Conservation (phyloP, 2,888 invertebrate genomes). For the Athrips mouffetella region DNA sequence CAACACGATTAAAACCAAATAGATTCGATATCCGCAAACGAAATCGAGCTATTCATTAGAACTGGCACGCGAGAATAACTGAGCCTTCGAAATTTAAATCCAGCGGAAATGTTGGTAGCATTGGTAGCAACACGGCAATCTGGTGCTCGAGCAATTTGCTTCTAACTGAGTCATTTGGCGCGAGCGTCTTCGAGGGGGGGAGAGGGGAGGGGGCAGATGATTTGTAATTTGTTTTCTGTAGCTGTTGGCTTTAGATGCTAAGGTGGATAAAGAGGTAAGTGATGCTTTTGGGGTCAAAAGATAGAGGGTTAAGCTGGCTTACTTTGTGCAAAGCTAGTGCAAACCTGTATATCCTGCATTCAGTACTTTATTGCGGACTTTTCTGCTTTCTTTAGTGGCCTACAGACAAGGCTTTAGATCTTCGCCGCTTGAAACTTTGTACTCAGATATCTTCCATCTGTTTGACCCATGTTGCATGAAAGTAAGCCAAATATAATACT, state of each 20-base stretch:
- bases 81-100: slow-evolving; percentile 57
- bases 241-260: slow-evolving; percentile 44
- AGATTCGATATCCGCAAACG: slow-evolving; percentile 34
- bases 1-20: slow-evolving; percentile 19
- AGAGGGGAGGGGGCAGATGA: slow-evolving; percentile 57
- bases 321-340: no score
- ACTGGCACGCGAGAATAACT: slow-evolving; percentile 48
- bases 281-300: no score
- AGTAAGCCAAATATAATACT: no score
- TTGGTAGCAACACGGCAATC: slow-evolving; percentile 60
- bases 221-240: slow-evolving; percentile 77
- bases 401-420: no score
- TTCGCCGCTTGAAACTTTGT: no score
- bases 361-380: no score
- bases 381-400: no score
- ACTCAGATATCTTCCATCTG: no score
- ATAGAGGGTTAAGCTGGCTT: no score
- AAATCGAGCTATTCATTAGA: slow-evolving; percentile 58
- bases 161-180: slow-evolving; percentile 74
- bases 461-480: no score
- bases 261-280: slow-evolving; percentile 28
- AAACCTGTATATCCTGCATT: no score
- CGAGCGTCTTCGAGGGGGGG: slow-evolving; percentile 51
- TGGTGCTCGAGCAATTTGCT: slow-evolving; percentile 65
- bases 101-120: slow-evolving; percentile 69